Base-by-base conservation (phyloP, 2,888 invertebrate genomes). In the Cephonodes hylas region DNA sequence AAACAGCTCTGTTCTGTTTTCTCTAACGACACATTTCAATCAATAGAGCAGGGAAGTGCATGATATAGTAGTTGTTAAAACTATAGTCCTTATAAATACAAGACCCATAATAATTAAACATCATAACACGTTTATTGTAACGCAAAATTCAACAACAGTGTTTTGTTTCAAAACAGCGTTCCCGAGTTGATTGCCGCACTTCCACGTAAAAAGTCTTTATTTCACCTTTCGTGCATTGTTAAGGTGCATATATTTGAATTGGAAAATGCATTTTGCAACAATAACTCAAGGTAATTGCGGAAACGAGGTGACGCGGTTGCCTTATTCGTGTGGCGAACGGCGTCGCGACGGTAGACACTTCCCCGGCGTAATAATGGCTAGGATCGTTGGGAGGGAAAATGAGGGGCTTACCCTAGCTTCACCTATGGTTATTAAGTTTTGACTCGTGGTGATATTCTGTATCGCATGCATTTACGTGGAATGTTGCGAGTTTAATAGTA, bases 271-370 rank as follows among this genome's bases (percentile, higher is more conserved):
- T 66, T 73, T 65, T 59, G 64, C 61, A 56, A 63, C 67, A 66
- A 70, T 77, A 73, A 74, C 73, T 71, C 61, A 71, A 59, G 68
- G 68, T 70, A 69, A 71, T 68, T 73, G 66, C 66, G 72, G 77
- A 75, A 76, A 70, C 71, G 64, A 66, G 68, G 72, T 66, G 75
- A 73, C 68, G 64, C 64, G 66, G 62, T n/a, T 67, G 18, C 61
- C 58, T 66, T 66, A 65, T 67, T 69, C 72, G 76, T 71, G 68
- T 23, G 48, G 38, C 48, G 20, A 59, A 22, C 31, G n/a, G n/a
- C 45, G 31, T 20, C 23, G 60, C 60, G 23, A 42, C 48, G 34
- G 25, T 20, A 20, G 7, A 25, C 42, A 38, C 13, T 59, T n/a
- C 45, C 20, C n/a, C 6, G 27, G 15, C 20, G 58, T 42, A 48